These are phyloP conservation scores for Sceloporus undulatus DNA, from an alignment of 2,113 vertebrate genomes.

Conservation along the genomic window DNA sequence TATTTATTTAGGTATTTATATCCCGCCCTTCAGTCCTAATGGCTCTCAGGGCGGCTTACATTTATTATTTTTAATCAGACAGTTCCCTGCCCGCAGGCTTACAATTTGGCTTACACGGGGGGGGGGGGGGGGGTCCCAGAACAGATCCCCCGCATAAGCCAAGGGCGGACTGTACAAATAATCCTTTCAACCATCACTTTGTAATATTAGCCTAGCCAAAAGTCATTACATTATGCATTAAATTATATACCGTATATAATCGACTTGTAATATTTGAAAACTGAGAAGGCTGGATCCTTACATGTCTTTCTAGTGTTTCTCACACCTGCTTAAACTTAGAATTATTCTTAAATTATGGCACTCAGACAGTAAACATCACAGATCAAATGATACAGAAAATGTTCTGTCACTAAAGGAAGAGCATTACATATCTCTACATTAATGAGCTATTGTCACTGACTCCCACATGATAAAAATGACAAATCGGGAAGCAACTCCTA, in stretches of 20 bases:
- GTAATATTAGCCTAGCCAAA: too few relatives aligned
- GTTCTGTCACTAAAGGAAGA: neutral
- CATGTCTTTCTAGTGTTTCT: neutral
- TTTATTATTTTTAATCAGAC: too few relatives aligned
- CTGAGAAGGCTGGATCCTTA: neutral
- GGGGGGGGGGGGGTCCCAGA: too few relatives aligned
- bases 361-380: neutral
- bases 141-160: too few relatives aligned
- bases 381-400: constrained; percentile 1
- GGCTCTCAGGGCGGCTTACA: too few relatives aligned
- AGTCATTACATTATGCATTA: too few relatives aligned
- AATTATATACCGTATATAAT: too few relatives aligned
- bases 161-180: too few relatives aligned
- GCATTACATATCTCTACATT: neutral
- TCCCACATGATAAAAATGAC: constrained; percentile 1
- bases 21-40: too few relatives aligned
- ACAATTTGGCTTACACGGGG: too few relatives aligned
- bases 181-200: neutral
- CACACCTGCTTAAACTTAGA: neutral
- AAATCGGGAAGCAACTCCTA: constrained; percentile 7
- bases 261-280: neutral
- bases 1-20: too few relatives aligned
- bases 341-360: neutral
- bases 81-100: too few relatives aligned
- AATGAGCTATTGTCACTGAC: constrained; percentile 18